Evolutionary conservation across 2,113 vertebrate genomes (phyloP), one percentile per base, ranked within the genome.

Genomic region (Hippocampus mohnikei): DNA sequence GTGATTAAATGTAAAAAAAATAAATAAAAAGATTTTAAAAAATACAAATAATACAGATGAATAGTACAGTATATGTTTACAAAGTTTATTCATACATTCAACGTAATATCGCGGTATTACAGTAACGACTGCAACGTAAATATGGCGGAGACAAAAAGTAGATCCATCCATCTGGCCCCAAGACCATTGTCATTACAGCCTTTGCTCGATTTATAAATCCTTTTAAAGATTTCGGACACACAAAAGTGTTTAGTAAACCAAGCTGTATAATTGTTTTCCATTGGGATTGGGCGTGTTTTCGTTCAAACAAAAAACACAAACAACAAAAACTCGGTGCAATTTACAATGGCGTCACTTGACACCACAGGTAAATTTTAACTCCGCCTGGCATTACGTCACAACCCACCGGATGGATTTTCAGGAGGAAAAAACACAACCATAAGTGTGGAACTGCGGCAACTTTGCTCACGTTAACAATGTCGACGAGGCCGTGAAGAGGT

Each of bases 291-390:
- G 40, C 42, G 61, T n/a, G 61, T 63, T 12, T 25, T 25, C 8
- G 46, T 50, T 18, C n/a, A 56, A n/a, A 20, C 12, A 40, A 18
- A n/a, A 44, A 1, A 58, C 56, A 27, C 11, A 15, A 52, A 60
- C 65, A 37, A 42, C 42, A 64, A 37, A 63, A 63, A 64, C 55
- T 29, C 1, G 42, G 18, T 37, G 59, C 18, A 13, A 15, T 8
- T 5, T 21, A 42, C 62, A 46, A 25, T 9, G 13, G 27, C 0
- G 81, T 73, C 74, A 83, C 84, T 71, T 84, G 85, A 87, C 77
- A 84, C 83, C 71, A 40, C 78, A 85, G 85, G 84, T 87, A 71
- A 37, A 25, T 27, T 33, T 70, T 27, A 8, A 79, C 83, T 64
- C 77, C 86, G 76, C 84, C 87, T 78, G 21, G 10, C 69, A 40